These are phyloP conservation scores for Peucedramus taeniatus DNA, from an alignment of 2,113 vertebrate species.

Conservation along the genomic window DNA sequence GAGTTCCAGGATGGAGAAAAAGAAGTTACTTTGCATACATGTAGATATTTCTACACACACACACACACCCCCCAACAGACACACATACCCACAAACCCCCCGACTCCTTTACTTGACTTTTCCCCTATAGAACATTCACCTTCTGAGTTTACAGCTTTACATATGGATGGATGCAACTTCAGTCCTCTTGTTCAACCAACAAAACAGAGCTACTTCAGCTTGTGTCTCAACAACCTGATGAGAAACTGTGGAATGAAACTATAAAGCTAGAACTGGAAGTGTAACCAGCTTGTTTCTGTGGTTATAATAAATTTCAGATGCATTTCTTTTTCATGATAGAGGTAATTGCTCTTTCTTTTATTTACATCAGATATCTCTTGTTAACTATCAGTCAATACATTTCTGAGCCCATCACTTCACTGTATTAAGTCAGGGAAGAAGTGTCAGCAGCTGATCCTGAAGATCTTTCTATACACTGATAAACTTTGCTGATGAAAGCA, in stretches of 20 bases:
- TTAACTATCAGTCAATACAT: neutral
- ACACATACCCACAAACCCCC: too few relatives aligned
- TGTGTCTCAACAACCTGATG: neutral
- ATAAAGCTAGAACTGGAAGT: neutral
- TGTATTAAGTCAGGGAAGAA: neutral
- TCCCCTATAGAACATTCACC: neutral
- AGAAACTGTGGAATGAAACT: neutral
- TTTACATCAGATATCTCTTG: neutral
- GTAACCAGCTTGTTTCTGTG: neutral
- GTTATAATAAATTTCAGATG: neutral
- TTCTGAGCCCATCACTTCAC: neutral
- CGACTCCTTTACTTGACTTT: neutral
- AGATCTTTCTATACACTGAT: neutral
- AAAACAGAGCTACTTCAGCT: neutral
- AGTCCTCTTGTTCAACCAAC: neutral
- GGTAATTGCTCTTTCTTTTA: neutral
- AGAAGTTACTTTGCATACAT: neutral
- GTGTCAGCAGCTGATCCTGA: neutral
- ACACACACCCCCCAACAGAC: too few relatives aligned
- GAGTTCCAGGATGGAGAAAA: neutral
- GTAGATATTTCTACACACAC: neutral
- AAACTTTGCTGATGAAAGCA: slow-evolving; percentile 8
- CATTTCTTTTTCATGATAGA: neutral
- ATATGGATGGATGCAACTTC: neutral
- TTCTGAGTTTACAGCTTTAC: neutral